Evolutionary conservation across 1,140 invertebrate genomes (phyloP).

Genomic region (Anoplophora glabripennis): DNA sequence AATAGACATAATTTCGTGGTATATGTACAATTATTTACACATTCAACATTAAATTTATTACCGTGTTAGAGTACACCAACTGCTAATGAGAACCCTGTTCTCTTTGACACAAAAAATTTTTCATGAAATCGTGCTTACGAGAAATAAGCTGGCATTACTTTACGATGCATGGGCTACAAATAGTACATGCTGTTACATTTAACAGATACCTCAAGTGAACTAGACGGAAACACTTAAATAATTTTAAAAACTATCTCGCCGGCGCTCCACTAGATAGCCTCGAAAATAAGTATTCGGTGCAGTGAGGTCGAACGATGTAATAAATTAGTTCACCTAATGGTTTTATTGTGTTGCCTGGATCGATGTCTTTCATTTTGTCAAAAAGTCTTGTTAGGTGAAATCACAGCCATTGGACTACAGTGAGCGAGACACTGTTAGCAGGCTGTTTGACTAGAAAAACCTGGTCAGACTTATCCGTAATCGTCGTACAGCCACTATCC

Average conservation of each 20-base stretch:
- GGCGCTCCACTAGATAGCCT: constrained; percentile 8
- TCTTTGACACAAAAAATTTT: constrained; percentile 12
- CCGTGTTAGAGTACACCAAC: constrained; percentile 2
- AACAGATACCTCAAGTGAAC: not conserved
- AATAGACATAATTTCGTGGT: constrained; percentile 29
- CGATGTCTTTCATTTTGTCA: no score
- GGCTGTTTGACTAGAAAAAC: constrained; percentile 35
- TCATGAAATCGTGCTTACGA: constrained; percentile 1
- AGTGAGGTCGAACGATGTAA: no score
- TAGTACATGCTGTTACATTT: constrained; percentile 1
- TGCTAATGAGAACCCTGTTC: not conserved
- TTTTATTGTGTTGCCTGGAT: no score
- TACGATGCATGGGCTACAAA: not conserved
- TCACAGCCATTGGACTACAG: constrained; percentile 28
- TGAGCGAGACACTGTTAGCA: constrained; percentile 21
- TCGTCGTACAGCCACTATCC: constrained; percentile 21
- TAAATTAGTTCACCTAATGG: no score
- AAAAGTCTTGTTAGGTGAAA: constrained; percentile 24
- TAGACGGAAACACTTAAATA: not conserved
- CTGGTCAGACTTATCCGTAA: constrained; percentile 23
- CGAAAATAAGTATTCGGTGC: not conserved
- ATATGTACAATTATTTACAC: constrained; percentile 30
- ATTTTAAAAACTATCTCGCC: not conserved
- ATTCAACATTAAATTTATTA: constrained; percentile 12
- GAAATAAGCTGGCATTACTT: not conserved